phyloP scores from a whole-genome alignment of 1,140 invertebrate genomes.

The Neodiprion fabricii region DNA sequence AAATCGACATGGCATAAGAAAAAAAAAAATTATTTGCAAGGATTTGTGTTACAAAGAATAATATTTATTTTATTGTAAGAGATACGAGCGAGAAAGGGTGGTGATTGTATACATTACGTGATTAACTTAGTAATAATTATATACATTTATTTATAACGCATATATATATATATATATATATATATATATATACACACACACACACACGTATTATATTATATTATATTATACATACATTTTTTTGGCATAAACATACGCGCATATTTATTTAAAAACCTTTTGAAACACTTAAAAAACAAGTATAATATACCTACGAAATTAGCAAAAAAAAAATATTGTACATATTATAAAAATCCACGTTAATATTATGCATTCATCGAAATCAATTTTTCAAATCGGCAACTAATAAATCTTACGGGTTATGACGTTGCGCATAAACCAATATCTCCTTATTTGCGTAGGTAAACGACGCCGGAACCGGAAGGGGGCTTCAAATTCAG shows the following conservation, averaged over 20 bases:
- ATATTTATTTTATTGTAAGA: not conserved
- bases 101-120: not conserved
- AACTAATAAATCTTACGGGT: constrained; percentile 21
- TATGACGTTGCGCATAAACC: constrained; percentile 26
- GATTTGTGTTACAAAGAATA: not conserved
- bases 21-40: not conserved
- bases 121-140: not conserved
- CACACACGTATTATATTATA: no score
- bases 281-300: no score
- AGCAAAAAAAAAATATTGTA: constrained; percentile 1
- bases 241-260: not conserved
- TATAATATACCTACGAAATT: not conserved
- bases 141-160: not conserved
- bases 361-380: not conserved
- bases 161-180: not conserved
- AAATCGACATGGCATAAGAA: not conserved
- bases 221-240: not conserved
- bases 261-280: not conserved
- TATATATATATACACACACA: no score
- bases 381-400: constrained; percentile 12
- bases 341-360: not conserved
- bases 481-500: constrained; percentile 25
- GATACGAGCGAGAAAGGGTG: not conserved
- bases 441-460: constrained; percentile 45
- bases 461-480: constrained; percentile 52